Evolutionary conservation across 2,113 vertebrate species (phyloP).

Genomic region (Lota lota): DNA sequence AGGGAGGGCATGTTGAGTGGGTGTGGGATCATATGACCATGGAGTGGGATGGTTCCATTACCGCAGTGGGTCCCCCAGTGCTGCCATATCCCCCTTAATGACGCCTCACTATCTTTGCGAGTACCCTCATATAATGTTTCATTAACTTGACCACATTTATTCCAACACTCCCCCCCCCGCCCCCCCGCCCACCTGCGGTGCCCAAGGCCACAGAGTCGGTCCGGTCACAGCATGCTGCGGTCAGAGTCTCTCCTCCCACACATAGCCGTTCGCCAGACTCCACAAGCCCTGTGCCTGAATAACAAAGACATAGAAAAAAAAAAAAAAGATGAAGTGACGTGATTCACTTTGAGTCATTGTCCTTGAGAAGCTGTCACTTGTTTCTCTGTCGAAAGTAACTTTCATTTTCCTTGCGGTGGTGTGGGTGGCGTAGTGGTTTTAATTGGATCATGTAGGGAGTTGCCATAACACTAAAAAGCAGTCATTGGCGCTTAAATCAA

Average conservation of each 20-base stretch:
- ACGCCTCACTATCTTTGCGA: constrained; percentile 6
- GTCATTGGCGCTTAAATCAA: constrained; percentile 54
- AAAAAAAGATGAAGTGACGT: neutral
- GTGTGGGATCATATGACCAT: too few relatives aligned
- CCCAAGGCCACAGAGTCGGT: too few relatives aligned
- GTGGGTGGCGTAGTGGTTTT: constrained; percentile 21
- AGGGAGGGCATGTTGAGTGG: too few relatives aligned
- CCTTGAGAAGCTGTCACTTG: constrained; percentile 44
- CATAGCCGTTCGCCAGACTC: neutral
- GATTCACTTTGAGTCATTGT: constrained; percentile 20
- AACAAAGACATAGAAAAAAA: neutral
- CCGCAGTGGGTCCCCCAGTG: neutral
- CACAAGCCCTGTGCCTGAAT: neutral
- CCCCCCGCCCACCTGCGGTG: neutral
- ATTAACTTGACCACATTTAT: constrained; percentile 20
- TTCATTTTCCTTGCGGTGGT: constrained; percentile 21
- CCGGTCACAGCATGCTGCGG: too few relatives aligned
- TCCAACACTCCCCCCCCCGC: neutral
- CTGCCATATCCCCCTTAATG: constrained; percentile 12
- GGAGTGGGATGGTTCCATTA: too few relatives aligned
- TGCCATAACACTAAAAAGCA: constrained; percentile 45
- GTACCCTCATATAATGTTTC: constrained; percentile 24
- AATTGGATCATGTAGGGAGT: constrained; percentile 38
- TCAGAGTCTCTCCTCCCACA: too few relatives aligned
- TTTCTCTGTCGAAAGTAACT: constrained; percentile 40